Base-by-base conservation (phyloP, 2,888 invertebrate genomes). In the Gisinianus flammeolus region DNA sequence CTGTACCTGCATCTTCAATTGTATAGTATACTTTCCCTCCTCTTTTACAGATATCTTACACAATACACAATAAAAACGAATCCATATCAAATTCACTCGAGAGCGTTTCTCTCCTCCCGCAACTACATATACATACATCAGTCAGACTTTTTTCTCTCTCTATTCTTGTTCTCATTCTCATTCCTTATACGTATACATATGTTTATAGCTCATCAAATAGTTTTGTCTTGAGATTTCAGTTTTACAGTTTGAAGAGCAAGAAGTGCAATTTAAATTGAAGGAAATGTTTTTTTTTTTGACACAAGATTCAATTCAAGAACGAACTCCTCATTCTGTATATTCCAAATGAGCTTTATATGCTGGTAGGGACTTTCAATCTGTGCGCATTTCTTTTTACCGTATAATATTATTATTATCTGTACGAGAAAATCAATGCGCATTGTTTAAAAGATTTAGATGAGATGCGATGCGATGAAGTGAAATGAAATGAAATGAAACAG, bases 61-160 rank as follows among this genome's bases (percentile, higher is more conserved):
- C 44, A 12, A 62, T n/a, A n/a, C n/a, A n/a, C 8, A 12, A 62
- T 28, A 62, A 62, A 62, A 62, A 62, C 28, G 28, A 62, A 62
- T 62, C 62, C 62, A 26, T 62, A 62, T 62, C 62, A 62, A 62
- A 62, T 62, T 62, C 26, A 26, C 12, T 62, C 16, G 22, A 22
- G 24, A 62, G 8, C 12, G 19, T 62, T 62, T 16, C 58, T 58
- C 24, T 58, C 58, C 58, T 24, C 58, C 58, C 58, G n/a, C 58
- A 58, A 19, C n/a, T 24, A n/a, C 22, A 58, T 8, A 58, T 16
- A 44, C 44, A 44, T 16, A 44, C 44, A 44, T 10, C n/a, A 54
- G n/a, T 54, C 54, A 54, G n/a, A n/a, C 19, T 54, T 54, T n/a
- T 5, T 16, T 3, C 6, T 54, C 16, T 3, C 54, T 4, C 3